Evolutionary conservation across 2,888 invertebrate genomes (phyloP), one percentile per base, ranked within the genome.

Genomic region (Prosopocoilus inquinatus): DNA sequence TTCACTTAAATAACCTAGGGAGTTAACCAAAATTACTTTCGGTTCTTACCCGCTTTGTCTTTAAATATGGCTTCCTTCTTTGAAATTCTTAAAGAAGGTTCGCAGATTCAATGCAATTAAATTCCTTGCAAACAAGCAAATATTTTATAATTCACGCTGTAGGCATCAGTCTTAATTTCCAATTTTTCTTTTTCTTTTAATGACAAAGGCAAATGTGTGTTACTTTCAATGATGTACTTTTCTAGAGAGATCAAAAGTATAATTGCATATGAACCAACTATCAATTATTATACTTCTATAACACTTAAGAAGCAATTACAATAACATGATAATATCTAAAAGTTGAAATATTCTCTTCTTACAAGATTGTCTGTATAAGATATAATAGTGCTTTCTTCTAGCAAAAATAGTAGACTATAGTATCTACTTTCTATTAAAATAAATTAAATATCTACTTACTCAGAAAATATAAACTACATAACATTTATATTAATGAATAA

Each of bases 391-490:
- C 55, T 46, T 34, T 20, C 13, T 41, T 32, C 55, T 55, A 55
- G 55, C 55, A 55, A 55, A 55, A 55, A 55, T 55, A 55, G 39
- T 36, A 51, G 46, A 28, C 28, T 20, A 9, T 13, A 11, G 11
- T 46, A 33, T 33, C 28, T 28, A 28, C 20, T 28, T 28, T 28
- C 20, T 36, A 36, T 41, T 41, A 41, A 16, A 41, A 41, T 41
- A 41, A 41, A 41, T 41, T 41, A 41, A 11, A 15, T 9, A 15
- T 41, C 41, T 41, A 41, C 12, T 38, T 13, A 38, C 12, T 12
- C 16, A 16, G 15, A 41, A 41, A 41, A 15, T 41, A 41, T 41
- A 41, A 15, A 41, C 15, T 41, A 41, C n/a, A 41, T 16, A 41
- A 41, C 41, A 41, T 41, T 41, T 41, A 41, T 41, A 41, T 41